Base-by-base conservation (phyloP, 2,888 invertebrate genomes). In the Digitonthophagus gazella region DNA sequence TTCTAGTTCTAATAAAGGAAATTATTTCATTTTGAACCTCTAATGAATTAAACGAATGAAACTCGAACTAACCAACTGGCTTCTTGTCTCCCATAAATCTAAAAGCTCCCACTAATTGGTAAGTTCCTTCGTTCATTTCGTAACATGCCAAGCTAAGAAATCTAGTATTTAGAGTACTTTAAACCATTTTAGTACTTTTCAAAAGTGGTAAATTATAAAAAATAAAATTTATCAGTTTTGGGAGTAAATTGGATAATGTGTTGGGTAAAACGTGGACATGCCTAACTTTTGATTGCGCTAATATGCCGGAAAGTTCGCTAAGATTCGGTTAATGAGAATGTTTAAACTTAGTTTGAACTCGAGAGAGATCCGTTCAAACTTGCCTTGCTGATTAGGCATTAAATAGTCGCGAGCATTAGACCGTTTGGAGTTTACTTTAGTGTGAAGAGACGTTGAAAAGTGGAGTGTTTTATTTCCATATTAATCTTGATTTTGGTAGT, bases 41-140 rank as follows among this genome's bases (percentile, higher is more conserved):
- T 44, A 11, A 44, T 44, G 28, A 44, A 44, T 44, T 44, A 44
- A 11, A 44, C 11, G 28, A 44, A 44, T 44, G 6, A 11, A 44
- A 44, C 28, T 67, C 64, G 68, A 67, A 70, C 68, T 67, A 58
- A 65, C 64, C 65, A 66, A 58, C 70, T 70, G 70, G 68, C 70
- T 66, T 67, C 68, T 70, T 54, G 67, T 70, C 66, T 67, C 70
- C 68, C 70, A 70, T 70, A 70, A 70, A 70, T 70, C 68, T 67
- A 67, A 70, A 68, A 70, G 66, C 70, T 63, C 61, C 70, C 70
- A 63, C 70, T 70, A 70, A 70, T 70, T 70, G 70, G 67, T 68
- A 68, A 70, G 67, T 64, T 14, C 58, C 19, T 14, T 11, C 58
- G 67, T 67, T 67, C 54, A 18, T 18, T 18, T 20, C 61, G 61